Evolutionary conservation across 1,140 invertebrate species (phyloP).

Genomic region (Pseudomyrmex cubaensis): DNA sequence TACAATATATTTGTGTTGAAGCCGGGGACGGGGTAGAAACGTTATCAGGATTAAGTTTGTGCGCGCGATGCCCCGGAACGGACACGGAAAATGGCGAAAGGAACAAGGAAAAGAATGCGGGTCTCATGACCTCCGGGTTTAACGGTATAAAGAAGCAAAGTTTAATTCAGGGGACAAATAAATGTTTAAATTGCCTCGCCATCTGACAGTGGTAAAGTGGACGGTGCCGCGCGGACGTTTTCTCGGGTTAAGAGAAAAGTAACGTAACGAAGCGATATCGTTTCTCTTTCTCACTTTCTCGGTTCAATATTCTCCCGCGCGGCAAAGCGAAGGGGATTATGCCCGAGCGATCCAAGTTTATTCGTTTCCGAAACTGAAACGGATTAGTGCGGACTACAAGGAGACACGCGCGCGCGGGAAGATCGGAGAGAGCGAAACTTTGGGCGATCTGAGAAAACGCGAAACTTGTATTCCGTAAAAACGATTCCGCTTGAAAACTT

Average conservation of each 20-base stretch:
- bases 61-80: background rate
- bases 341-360: slow-evolving; percentile 44
- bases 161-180: slow-evolving; percentile 31
- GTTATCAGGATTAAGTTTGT: background rate
- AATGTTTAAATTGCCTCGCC: slow-evolving; percentile 25
- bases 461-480: slow-evolving; percentile 76
- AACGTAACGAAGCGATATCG: slow-evolving; percentile 4
- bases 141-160: background rate
- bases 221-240: no score
- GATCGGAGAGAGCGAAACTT: slow-evolving; percentile 55
- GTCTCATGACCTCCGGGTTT: background rate
- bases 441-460: slow-evolving; percentile 35
- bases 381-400: slow-evolving; percentile 54
- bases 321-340: background rate
- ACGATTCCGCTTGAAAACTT: slow-evolving; percentile 74
- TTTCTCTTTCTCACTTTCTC: no score
- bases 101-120: slow-evolving; percentile 28
- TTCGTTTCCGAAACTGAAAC: slow-evolving; percentile 49
- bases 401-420: slow-evolving; percentile 4
- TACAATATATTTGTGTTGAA: background rate
- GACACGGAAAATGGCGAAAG: background rate
- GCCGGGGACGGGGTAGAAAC: background rate
- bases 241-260: background rate
- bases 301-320: slow-evolving; percentile 6
- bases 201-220: background rate